These are phyloP conservation scores for Fopius arisanus DNA, from an alignment of 1,140 invertebrate genomes.

Conservation along the genomic window DNA sequence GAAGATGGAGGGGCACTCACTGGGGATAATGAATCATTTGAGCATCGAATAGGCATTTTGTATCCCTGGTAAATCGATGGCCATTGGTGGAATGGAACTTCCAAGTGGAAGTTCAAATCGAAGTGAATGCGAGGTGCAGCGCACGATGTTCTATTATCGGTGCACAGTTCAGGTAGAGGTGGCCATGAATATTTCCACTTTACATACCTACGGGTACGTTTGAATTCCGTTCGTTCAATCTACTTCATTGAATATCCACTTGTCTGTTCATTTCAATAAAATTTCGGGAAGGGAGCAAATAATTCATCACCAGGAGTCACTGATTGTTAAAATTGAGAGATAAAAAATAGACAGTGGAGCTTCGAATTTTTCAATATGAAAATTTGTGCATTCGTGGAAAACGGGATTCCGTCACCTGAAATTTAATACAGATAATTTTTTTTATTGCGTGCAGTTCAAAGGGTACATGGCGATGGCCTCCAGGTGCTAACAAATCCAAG, in stretches of 20 bases:
- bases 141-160: constrained; percentile 18
- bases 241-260: constrained; percentile 5
- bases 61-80: neutral
- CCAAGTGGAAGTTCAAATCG: neutral
- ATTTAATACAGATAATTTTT: no score
- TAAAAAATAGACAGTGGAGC: no score
- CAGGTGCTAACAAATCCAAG: neutral
- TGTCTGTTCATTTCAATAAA: constrained; percentile 1
- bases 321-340: no score
- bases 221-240: neutral
- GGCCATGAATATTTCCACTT: neutral
- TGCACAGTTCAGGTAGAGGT: neutral
- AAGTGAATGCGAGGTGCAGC: constrained; percentile 1
- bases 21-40: neutral
- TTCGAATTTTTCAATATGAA: no score
- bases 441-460: no score
- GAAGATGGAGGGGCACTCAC: neutral
- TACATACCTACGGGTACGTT: constrained; percentile 8
- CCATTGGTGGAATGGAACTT: neutral
- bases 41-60: neutral
- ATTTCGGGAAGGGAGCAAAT: neutral
- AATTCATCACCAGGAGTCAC: neutral
- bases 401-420: no score
- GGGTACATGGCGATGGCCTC: no score
- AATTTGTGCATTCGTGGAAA: no score